Evolutionary conservation across 2,797 vertebrate species (phyloP), one percentile per base, ranked within the genome.

Genomic region (Holocentrus rufus): DNA sequence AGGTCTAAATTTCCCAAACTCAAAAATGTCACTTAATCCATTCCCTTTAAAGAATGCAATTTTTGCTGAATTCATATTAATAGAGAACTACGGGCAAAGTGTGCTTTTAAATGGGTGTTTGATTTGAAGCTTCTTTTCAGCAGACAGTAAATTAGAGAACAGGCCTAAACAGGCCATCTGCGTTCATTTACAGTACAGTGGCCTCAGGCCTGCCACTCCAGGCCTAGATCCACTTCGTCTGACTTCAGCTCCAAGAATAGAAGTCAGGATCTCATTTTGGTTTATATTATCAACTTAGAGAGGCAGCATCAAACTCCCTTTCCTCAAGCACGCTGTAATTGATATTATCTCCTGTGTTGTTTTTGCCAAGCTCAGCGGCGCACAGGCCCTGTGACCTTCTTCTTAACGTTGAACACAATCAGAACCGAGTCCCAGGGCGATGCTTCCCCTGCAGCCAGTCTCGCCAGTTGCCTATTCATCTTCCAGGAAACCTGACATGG

Each of bases 391-490:
- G 34, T n/a, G 59, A 55, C 66, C 57, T 23, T 50, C 71, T 67
- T 53, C 61, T 58, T 79, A 66, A 80, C 86, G 76, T 75, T 50
- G 59, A 75, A 79, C 72, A 77, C 54, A 56, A 75, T 82, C 71
- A 75, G 58, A 68, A 65, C 72, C 6, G 56, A 20, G 27, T 84
- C 74, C 75, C 70, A 2, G 27, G 42, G 65, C 61, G 69, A 60
- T 22, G 65, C 49, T 39, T 67, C 73, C 66, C 77, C 79, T 65
- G 80, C 77, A 72, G 83, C 76, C 44, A 76, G 44, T 60, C 72
- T 59, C 70, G 71, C 61, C 68, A 69, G 71, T 81, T 84, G 83
- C 74, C 78, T 69, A 71, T 81, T 83, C 55, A 76, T 87, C 81
- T 81, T 83, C 62, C 52, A 70, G 60, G 65, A 64, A 76, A 76